These are phyloP conservation scores for Morone chrysops DNA, from an alignment of 2,113 vertebrate species.

Conservation along the genomic window DNA sequence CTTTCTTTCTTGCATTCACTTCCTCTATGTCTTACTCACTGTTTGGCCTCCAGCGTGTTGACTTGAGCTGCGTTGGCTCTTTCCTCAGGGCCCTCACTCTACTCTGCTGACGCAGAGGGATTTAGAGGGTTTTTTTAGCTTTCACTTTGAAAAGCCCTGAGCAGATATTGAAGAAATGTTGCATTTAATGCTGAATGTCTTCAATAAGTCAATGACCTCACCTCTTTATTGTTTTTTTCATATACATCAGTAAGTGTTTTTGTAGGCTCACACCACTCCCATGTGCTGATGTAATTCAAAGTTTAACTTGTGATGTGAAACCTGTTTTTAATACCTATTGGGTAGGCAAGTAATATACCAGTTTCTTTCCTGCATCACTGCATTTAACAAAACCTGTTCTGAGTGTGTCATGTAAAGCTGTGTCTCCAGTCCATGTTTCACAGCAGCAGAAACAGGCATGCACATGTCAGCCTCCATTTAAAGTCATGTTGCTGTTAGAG, in stretches of 20 bases:
- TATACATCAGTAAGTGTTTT: too few species aligned
- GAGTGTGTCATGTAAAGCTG: neutral
- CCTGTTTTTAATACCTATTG: neutral
- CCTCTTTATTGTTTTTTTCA: neutral
- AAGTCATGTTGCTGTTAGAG: constrained; percentile 28
- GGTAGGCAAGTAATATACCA: neutral
- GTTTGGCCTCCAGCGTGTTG: constrained; percentile 34
- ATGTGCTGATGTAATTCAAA: neutral
- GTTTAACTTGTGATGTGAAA: neutral
- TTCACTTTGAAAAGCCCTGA: neutral
- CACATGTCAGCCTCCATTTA: constrained; percentile 16
- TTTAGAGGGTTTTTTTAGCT: neutral
- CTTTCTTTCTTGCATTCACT: neutral
- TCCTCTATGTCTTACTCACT: neutral
- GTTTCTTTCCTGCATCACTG: neutral
- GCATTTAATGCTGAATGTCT: neutral
- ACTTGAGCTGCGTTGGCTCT: constrained; percentile 5
- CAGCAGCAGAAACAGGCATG: constrained; percentile 22
- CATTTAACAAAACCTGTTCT: constrained; percentile 23
- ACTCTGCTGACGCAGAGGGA: constrained; percentile 7
- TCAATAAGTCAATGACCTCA: neutral
- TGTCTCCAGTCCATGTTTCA: neutral
- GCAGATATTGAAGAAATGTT: neutral
- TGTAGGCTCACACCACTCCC: neutral
- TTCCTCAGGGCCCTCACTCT: constrained; percentile 17